These are phyloP conservation scores for Carassius gibelio DNA, from an alignment of 2,113 vertebrate species.

Conservation along the genomic window DNA sequence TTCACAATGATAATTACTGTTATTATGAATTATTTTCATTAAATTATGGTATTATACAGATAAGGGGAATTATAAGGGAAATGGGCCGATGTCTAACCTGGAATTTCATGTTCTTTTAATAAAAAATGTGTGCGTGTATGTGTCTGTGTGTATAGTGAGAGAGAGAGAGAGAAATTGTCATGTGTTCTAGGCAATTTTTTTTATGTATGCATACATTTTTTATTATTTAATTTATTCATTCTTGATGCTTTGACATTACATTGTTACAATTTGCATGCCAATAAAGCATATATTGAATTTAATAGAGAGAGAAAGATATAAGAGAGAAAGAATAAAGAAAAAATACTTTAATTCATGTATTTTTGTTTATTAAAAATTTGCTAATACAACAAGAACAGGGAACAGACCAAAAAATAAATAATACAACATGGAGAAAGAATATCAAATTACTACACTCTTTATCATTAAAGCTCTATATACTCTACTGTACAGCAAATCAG, in stretches of 20 bases:
- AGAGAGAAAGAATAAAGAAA: background rate
- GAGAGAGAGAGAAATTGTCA: no score
- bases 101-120: background rate
- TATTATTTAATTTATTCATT: no score
- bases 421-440: background rate
- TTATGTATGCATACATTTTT: no score
- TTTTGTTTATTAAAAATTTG: background rate
- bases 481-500: background rate
- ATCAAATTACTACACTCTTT: background rate
- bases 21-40: background rate
- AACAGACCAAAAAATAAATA: background rate
- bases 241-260: no score
- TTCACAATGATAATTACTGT: background rate
- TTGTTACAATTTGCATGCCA: no score
- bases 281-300: no score
- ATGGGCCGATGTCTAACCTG: background rate
- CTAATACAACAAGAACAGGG: background rate
- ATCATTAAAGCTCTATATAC: background rate
- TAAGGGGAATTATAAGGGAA: background rate
- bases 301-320: no score
- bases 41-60: background rate
- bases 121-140: background rate
- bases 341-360: background rate
- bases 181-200: no score
- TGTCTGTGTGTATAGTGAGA: no score